phyloP scores from a whole-genome alignment of 2,113 vertebrate species.

The Osmerus eperlanus region DNA sequence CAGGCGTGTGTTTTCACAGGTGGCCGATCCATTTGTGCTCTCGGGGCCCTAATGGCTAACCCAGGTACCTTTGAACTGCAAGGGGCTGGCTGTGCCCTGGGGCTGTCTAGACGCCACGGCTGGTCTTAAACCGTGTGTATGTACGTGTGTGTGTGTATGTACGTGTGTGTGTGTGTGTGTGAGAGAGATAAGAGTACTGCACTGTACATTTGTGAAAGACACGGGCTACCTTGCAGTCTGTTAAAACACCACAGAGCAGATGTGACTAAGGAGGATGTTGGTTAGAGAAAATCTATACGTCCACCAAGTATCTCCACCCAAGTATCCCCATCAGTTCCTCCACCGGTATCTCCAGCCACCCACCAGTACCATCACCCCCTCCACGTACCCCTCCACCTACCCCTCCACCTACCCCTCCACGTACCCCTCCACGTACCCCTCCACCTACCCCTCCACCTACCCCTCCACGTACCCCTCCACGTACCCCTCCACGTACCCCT shows the following conservation, averaged over 20 bases:
- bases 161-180: constrained; percentile 6
- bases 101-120: constrained; percentile 37
- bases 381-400: no score
- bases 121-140: constrained; percentile 22
- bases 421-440: no score
- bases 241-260: neutral
- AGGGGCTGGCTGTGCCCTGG: constrained; percentile 8
- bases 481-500: no score
- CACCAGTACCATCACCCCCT: no score
- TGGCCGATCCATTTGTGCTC: constrained; percentile 49
- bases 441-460: no score
- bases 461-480: no score
- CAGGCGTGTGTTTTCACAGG: constrained; percentile 39
- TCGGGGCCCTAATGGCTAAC: constrained; percentile 36
- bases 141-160: constrained; percentile 22
- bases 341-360: no score
- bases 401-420: no score
- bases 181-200: constrained; percentile 20
- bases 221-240: neutral
- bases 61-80: constrained; percentile 42
- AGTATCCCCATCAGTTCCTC: no score
- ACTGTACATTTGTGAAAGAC: neutral
- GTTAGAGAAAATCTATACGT: no score
- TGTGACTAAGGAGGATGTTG: no score
- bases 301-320: no score